Base-by-base conservation (phyloP, 2,113 vertebrate genomes). In the Phrynosoma platyrhinos region DNA sequence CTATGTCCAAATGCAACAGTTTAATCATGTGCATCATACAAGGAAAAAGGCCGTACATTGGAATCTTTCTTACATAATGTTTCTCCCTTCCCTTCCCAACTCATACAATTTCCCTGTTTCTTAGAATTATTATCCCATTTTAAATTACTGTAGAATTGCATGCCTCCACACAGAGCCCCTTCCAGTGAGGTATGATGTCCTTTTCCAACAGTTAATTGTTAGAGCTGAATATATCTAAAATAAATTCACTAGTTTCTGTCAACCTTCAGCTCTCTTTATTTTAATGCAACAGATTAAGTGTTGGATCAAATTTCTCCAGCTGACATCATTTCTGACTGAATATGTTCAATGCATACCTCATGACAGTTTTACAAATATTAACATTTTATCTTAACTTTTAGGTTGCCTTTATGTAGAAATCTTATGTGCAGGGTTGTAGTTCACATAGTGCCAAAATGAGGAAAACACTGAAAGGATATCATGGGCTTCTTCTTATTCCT, bases 391-490 rank as follows among this genome's bases (percentile, higher is more conserved):
- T 91, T 6, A 0, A n/a, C 9, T 9, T 75, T 89, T 30, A 96
- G 97, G 36, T 7, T 97, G 95, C 94, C 97, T 92, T 82, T 89
- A 25, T 95, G 72, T 93, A 94, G 32, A 32, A 20, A 27, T 96
- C 96, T 0, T 76, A 92, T 0, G 75, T 89, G 71, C 72, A 77
- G 0, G 90, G 90, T 0, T 81, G 95, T 86, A 95, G 96, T 76
- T 84, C 95, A 89, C 95, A 95, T 23, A 92, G 83, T 1, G 80
- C 53, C 9, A 94, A 93, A 86, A 95, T 97, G 91, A 95, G 96
- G 9, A 84, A 76, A 9, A 93, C 93, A 86, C 95, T 95, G 4
- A 80, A 94, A 86, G 94, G 96, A 52, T 85, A 91, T 53, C 94
- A 78, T 2, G 78, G 77, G 16, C 91, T 92, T 4, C 72, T 91